Evolutionary conservation across 1,140 invertebrate genomes (phyloP).

Genomic region (Mactra quadrangularis): DNA sequence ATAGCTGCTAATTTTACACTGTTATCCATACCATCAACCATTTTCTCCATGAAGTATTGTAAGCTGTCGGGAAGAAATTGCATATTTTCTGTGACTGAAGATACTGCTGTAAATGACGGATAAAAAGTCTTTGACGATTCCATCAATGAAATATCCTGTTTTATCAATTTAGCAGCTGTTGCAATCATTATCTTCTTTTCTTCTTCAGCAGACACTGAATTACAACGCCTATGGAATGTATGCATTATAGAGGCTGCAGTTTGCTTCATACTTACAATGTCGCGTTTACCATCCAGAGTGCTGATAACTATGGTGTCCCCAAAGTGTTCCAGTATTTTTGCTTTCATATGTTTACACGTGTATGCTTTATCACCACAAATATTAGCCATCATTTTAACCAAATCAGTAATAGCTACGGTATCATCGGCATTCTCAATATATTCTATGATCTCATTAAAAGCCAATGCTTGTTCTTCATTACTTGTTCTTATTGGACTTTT

Average conservation of each 20-base stretch:
- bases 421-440: conserved; percentile 62
- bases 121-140: not conserved
- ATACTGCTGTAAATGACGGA: conserved; percentile 13
- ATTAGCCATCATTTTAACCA: conserved; percentile 57
- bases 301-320: conserved; percentile 52
- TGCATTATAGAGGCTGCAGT: conserved; percentile 56
- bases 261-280: conserved; percentile 54
- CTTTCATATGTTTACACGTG: conserved; percentile 40
- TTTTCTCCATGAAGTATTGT: conserved; percentile 7
- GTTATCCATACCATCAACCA: conserved; percentile 21
- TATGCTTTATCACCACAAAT: conserved; percentile 56
- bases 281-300: conserved; percentile 56
- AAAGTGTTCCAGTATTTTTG: conserved; percentile 59
- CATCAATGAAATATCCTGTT: conserved; percentile 55
- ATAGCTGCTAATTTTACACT: conserved; percentile 45
- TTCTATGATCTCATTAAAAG: conserved; percentile 41
- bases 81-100: conserved; percentile 4
- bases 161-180: conserved; percentile 58
- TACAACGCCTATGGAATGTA: conserved; percentile 33
- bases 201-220: not conserved
- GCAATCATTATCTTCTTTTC: conserved; percentile 54
- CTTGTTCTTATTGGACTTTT: not conserved
- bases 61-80: conserved; percentile 13
- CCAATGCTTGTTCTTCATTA: not conserved
- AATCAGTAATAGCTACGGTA: conserved; percentile 58